Evolutionary conservation across 2,113 vertebrate species (phyloP), one percentile per base, ranked within the genome.

Genomic region (Oxygymnocypris stewartii): DNA sequence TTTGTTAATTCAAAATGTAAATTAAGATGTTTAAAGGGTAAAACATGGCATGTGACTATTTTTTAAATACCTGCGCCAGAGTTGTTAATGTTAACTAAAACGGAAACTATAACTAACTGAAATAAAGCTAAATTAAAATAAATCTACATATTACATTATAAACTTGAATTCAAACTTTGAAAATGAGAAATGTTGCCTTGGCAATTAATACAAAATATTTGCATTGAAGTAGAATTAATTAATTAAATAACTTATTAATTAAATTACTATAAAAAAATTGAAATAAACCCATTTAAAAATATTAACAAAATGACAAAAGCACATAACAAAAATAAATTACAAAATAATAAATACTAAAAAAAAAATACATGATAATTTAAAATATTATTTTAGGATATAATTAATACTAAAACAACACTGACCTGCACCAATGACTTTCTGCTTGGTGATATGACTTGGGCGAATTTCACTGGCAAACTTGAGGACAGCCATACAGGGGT

Each of bases 391-490:
- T n/a, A 14, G 6, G 11, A 25, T 28, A 77, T 4, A 4, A 25
- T 3, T 28, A 76, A 47, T 28, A 18, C 6, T 47, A 31, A 16
- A 51, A 25, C 4, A 20, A 11, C 28, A 11, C 75, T 78, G 75
- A 78, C 98, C 98, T 4, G 97, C 98, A 0, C 98, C 98, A 0
- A 99, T 98, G 85, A 99, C 98, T 90, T 98, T 99, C 90, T 99
- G 97, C 86, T 96, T 96, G 18, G 94, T 94, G 75, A 99, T 90
- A 3, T 93, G 93, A 37, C 92, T 96, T 0, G 96, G 95, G 2
- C 96, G 95, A 82, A 99, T 99, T 94, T 99, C 98, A 0, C 95
- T 98, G 88, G 98, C 97, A 93, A 99, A 99, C 90, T 99, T 99
- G 77, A 97, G 95, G 88, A 99, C 95, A 18, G 98, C 98, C 76